Percentiles rank a stretch among this genome's conserved stretches.
These are phyloP conservation scores for Aegithalos caudatus DNA, from an alignment of 2,113 vertebrate genomes.

Conservation along the genomic window DNA sequence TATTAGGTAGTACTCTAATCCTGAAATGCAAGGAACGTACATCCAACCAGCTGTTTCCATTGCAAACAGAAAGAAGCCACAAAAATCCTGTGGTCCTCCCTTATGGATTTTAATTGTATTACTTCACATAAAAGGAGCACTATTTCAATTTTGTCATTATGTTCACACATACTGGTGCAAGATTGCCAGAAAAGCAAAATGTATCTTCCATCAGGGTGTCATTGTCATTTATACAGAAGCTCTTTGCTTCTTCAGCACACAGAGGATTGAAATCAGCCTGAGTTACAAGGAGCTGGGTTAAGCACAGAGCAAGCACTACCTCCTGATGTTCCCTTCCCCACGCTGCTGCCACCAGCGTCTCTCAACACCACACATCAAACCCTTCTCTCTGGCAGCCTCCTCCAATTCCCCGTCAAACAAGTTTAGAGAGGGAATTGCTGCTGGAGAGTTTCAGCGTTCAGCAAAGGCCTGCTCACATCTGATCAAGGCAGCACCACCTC, in stretches of 20 bases:
- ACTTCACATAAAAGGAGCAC: neutral
- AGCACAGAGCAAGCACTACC: neutral
- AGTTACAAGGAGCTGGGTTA: neutral
- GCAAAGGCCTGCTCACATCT: neutral
- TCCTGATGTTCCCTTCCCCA: neutral
- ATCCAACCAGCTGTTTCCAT: neutral
- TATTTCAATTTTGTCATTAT: neutral
- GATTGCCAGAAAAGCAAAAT: neutral
- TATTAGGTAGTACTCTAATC: neutral
- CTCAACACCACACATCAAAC: fast-evolving
- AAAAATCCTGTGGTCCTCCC: neutral
- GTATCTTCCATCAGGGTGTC: neutral
- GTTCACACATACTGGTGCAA: neutral
- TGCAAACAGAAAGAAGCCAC: neutral
- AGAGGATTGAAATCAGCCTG: neutral
- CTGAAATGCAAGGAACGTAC: neutral
- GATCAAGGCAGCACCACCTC: neutral
- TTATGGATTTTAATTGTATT: neutral
- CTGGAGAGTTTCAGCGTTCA: neutral
- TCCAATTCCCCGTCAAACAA: conserved; percentile 1
- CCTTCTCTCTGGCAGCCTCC: neutral
- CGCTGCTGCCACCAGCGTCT: neutral
- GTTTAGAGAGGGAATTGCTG: neutral
- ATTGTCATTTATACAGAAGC: neutral
- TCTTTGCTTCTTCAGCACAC: neutral